Base-by-base conservation (phyloP, 2,113 vertebrate genomes). In the Shinisaurus crocodilurus region DNA sequence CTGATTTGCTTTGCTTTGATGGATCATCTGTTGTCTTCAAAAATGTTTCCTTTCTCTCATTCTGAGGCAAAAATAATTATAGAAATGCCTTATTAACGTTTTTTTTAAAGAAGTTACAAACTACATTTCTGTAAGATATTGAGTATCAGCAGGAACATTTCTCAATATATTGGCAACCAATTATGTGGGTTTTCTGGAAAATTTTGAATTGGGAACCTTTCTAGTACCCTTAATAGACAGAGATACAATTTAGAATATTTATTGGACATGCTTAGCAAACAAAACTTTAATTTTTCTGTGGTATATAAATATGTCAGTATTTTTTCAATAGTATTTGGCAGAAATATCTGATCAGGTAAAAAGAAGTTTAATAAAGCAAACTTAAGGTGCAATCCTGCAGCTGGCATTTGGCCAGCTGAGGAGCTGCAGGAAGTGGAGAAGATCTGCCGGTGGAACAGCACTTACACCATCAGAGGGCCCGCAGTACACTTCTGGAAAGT, bases 11-110 rank as follows among this genome's bases (percentile, higher is more conserved):
- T 92, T 95, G 95, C 93, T 96, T 95, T 95, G 95, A 86, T 95
- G 92, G 93, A 93, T 96, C 89, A 86, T 96, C 95, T 92, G 85
- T 67, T 92, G 91, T 91, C 81, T 96, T 96, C 94, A 91, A 92
- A 92, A 96, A 87, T 2, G 65, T 86, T 85, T 94, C 96, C 95
- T 95, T 95, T 96, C 96, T 97, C 89, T 97, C 93, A 95, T 84
- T 96, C 97, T 98, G 94, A 92, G 94, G 93, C 88, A 95, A 96
- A 96, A 95, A 97, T 93, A 94, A 96, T 95, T 94, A 94, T 57
- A 94, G 92, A 88, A 96, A 95, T 67, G 94, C 27, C 45, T 25
- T 25, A 93, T 96, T 96, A 95, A 92, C 89, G 93, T 90, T 82
- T 74, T 48, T 88, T 84, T 88, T 93, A 72, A 89, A 43, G 91